Percentiles rank a stretch among this genome's conserved stretches.
These are phyloP conservation scores for Spongilla lacustris DNA, from an alignment of 37 sponge, comb jelly and placozoan genomes.

Conservation along the genomic window DNA sequence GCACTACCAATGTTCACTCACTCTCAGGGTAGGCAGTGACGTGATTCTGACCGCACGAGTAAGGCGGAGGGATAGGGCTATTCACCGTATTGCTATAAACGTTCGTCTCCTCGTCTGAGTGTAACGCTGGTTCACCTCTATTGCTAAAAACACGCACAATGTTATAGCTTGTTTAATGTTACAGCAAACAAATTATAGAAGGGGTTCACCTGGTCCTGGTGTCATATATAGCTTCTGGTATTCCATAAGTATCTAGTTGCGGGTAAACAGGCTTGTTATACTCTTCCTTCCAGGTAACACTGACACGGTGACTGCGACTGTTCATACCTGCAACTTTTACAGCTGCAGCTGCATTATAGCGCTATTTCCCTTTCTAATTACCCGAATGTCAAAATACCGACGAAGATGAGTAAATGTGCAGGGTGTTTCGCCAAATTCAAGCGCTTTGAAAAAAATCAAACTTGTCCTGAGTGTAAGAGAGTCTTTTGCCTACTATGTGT, in stretches of 20 bases:
- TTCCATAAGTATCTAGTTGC: not conserved
- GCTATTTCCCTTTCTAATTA: not conserved
- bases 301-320: not conserved
- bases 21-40: not conserved
- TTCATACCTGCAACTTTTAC: not conserved
- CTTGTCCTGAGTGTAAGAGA: conserved; percentile 67
- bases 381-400: not conserved
- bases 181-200: too few relatives aligned
- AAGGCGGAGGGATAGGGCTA: not conserved
- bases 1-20: not conserved
- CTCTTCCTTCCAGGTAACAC: not conserved
- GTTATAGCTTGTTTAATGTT: too few relatives aligned
- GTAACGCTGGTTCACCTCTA: not conserved
- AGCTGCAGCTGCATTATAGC: not conserved
- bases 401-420: conserved; percentile 33
- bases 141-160: not conserved
- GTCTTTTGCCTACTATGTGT: conserved; percentile 71
- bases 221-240: not conserved
- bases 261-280: not conserved
- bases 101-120: not conserved
- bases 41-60: not conserved
- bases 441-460: conserved; percentile 46
- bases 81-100: not conserved
- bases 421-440: conserved; percentile 78
- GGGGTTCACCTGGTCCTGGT: too few relatives aligned